Base-by-base conservation (phyloP, 2,113 vertebrate genomes). In the Caranx melampygus region DNA sequence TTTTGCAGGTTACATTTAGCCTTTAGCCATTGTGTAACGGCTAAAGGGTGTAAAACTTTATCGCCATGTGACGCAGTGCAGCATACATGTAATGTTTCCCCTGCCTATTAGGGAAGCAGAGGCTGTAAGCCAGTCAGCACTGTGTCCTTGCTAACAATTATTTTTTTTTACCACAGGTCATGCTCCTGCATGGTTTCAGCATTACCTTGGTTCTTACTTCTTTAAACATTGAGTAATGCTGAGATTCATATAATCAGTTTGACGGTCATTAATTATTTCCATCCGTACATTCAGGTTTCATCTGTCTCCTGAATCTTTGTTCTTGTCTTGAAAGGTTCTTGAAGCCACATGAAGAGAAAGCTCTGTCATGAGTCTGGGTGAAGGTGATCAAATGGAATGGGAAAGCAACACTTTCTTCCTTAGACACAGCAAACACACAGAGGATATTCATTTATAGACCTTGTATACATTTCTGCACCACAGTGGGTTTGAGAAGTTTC, bases 341-440 rank as follows among this genome's bases (percentile, higher is more conserved):
- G 77, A 69, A 16, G 33, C 6, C 37, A 87, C 76, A 86, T 79
- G 57, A 92, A 90, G 91, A 71, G 72, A 83, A 72, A 80, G 49
- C 58, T 61, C 2, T 3, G 88, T 90, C 78, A 84, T 82, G 76
- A 80, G 64, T 81, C 75, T 74, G 40, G 73, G 64, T 69, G 60
- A 72, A 16, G 31, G 31, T 83, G 86, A 90, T 92, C 86, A 92
- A 91, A 92, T 80, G 62, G 80, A 90, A 89, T 91, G 18, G 37
- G 26, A 68, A 83, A 85, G 69, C 73, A 69, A 85, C 76, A 76
- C 59, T 34, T 40, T 73, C 31, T 55, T 67, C 81, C 75, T 68
- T 47, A 72, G 76, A 55, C 72, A 78, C 68, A 42, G 18, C 69
- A 66, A 87, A 81, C 51, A 90, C 69, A 82, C 72, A 59, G 60